phyloP scores from a whole-genome alignment of 2,888 invertebrate species.

The Tanypteryx hageni region DNA sequence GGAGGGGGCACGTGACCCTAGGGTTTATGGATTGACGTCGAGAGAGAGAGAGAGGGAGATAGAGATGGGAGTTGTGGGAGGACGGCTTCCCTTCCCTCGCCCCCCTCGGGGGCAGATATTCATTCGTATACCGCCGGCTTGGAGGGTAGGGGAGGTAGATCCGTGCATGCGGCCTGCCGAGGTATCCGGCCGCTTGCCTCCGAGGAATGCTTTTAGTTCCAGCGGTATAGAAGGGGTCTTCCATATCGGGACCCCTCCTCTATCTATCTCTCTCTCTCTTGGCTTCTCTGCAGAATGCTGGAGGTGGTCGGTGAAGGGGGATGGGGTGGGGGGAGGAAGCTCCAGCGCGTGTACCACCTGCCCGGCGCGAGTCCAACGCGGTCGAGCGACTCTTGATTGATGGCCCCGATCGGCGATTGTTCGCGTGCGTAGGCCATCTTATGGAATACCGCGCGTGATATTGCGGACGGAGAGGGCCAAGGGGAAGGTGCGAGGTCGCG shows the following conservation, averaged over 20 bases:
- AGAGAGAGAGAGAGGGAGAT: not conserved
- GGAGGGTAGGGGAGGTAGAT: not conserved
- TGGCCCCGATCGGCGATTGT: constrained; percentile 45
- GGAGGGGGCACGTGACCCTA: too few species aligned
- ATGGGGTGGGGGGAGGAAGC: not conserved
- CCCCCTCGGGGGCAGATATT: not conserved
- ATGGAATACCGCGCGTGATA: not conserved
- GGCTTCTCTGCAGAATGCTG: not conserved
- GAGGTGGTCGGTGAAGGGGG: not conserved
- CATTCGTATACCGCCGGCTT: constrained; percentile 7
- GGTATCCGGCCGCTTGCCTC: constrained; percentile 53
- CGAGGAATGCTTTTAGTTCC: constrained; percentile 59
- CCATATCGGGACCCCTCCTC: constrained; percentile 31
- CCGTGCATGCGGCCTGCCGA: constrained; percentile 57
- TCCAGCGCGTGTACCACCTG: not conserved
- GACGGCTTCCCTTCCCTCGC: not conserved
- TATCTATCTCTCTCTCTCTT: not conserved
- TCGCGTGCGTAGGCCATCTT: not conserved
- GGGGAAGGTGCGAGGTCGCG: too few species aligned
- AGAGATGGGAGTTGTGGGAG: not conserved
- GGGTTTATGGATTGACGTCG: not conserved
- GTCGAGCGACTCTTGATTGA: constrained; percentile 36
- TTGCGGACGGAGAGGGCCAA: not conserved
- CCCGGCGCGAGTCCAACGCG: not conserved
- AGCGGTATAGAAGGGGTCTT: constrained; percentile 15